Percentiles rank a stretch among this genome's conserved stretches.
phyloP scores from a whole-genome alignment of 2,888 invertebrate genomes.

The Agonopterix alstromeriana region DNA sequence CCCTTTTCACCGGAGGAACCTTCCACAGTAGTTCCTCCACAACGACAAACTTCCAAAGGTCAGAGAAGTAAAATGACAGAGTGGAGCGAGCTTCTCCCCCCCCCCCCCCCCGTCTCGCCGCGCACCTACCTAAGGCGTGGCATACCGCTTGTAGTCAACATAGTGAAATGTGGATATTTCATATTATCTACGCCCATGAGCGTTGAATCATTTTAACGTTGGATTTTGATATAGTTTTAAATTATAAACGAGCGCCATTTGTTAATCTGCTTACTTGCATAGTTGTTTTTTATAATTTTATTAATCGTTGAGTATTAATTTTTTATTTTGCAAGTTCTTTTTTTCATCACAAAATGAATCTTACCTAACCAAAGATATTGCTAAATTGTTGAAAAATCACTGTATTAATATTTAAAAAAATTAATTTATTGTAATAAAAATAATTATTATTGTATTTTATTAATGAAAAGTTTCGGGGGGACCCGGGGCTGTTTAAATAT shows the following conservation, averaged over 20 bases:
- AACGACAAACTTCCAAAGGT: too few relatives aligned
- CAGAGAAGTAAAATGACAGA: too few relatives aligned
- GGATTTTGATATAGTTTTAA: too few relatives aligned
- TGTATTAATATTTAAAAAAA: slow-evolving; percentile 32
- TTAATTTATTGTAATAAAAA: slow-evolving; percentile 28
- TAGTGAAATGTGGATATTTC: too few relatives aligned
- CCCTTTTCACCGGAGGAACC: too few relatives aligned
- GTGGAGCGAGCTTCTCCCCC: too few relatives aligned
- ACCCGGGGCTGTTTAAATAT: slow-evolving; percentile 15
- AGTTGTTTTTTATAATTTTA: slow-evolving; percentile 42
- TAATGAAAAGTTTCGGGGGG: slow-evolving; percentile 22
- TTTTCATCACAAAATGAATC: slow-evolving; percentile 34
- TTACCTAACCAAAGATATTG: slow-evolving; percentile 59
- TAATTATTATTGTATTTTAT: slow-evolving; percentile 38
- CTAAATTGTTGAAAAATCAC: slow-evolving; percentile 37
- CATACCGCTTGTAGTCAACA: too few relatives aligned
- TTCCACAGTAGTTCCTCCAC: too few relatives aligned
- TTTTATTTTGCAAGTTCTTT: slow-evolving; percentile 12
- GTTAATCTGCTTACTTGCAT: slow-evolving; percentile 16
- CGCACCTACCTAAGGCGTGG: too few relatives aligned
- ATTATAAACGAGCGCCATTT: not conserved
- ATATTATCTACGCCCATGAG: too few relatives aligned
- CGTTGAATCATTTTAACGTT: too few relatives aligned
- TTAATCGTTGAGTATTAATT: slow-evolving; percentile 35
- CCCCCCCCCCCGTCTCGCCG: too few relatives aligned